phyloP scores from a whole-genome alignment of 2,797 vertebrate species.

The Crypturellus tataupa region DNA sequence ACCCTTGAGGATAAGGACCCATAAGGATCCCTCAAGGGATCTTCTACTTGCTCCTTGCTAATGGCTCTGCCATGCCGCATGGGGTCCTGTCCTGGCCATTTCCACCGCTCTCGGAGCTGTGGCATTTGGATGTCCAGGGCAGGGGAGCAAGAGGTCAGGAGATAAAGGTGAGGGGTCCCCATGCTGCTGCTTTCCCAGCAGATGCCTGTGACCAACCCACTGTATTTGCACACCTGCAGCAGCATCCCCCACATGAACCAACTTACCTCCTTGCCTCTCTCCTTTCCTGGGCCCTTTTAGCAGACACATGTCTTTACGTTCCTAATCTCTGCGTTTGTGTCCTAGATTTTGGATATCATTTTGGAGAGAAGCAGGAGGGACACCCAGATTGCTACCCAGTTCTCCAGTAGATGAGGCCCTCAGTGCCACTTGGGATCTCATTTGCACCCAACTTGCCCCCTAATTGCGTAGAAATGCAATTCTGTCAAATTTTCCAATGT shows the following conservation, averaged over 20 bases:
- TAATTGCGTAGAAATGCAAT: not conserved
- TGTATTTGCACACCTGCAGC: slow-evolving; percentile 64
- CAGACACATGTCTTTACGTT: not conserved
- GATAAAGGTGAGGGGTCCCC: not conserved
- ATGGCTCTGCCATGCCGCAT: accelerated
- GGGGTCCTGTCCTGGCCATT: not conserved
- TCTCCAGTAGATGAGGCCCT: not conserved
- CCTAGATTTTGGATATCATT: not conserved
- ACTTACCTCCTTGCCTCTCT: not conserved
- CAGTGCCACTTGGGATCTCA: too few species aligned
- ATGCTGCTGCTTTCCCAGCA: slow-evolving; percentile 16
- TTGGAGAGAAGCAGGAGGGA: not conserved
- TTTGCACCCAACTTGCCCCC: not conserved
- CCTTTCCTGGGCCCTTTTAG: not conserved
- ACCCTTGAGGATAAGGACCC: too few species aligned
- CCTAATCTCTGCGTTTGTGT: not conserved
- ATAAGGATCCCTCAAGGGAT: accelerated
- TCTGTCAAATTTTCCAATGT: not conserved
- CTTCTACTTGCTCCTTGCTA: not conserved
- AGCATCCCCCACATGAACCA: accelerated
- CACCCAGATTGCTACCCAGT: accelerated
- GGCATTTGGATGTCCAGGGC: not conserved
- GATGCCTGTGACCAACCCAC: not conserved
- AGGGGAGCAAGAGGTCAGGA: slow-evolving; percentile 44
- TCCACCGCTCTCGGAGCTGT: not conserved